Percentiles rank a stretch among this genome's conserved stretches.
Evolutionary conservation across 2,888 invertebrate genomes (phyloP).

Genomic region (Molorchus minor): DNA sequence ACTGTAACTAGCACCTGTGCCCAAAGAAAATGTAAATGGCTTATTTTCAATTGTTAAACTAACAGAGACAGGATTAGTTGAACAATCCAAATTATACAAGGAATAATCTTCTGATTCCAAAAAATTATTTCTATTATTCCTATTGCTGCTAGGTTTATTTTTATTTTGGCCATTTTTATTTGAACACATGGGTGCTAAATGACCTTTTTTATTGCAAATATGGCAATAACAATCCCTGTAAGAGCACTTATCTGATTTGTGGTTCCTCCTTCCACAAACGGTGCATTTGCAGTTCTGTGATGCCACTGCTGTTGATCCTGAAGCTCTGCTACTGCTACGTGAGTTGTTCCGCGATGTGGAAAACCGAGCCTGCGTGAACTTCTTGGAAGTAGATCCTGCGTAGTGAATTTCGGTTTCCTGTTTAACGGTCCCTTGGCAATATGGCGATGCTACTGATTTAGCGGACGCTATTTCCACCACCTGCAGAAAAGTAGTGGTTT

Average conservation of each 20-base stretch:
- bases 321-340: not conserved
- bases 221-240: slow-evolving; percentile 7
- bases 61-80: too few relatives aligned
- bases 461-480: slow-evolving; percentile 9
- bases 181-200: slow-evolving; percentile 20
- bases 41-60: too few relatives aligned
- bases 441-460: not conserved
- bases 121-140: too few relatives aligned
- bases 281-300: slow-evolving; percentile 1
- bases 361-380: not conserved
- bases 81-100: too few relatives aligned
- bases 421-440: not conserved
- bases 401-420: slow-evolving; percentile 6
- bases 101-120: too few relatives aligned
- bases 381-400: not conserved
- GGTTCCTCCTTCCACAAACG: slow-evolving; percentile 11
- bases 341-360: not conserved
- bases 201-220: too few relatives aligned
- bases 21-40: too few relatives aligned
- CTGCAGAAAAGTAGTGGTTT: not conserved
- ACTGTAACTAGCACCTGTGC: too few relatives aligned
- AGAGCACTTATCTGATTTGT: slow-evolving; percentile 5
- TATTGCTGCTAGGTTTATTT: too few relatives aligned
- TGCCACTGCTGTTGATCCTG: not conserved
- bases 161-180: slow-evolving; percentile 3